A percentile compares a stretch with the other conserved stretches of the same genome.
phyloP scores from a whole-genome alignment of 2,797 vertebrate genomes.

The Pantherophis vulpinus region DNA sequence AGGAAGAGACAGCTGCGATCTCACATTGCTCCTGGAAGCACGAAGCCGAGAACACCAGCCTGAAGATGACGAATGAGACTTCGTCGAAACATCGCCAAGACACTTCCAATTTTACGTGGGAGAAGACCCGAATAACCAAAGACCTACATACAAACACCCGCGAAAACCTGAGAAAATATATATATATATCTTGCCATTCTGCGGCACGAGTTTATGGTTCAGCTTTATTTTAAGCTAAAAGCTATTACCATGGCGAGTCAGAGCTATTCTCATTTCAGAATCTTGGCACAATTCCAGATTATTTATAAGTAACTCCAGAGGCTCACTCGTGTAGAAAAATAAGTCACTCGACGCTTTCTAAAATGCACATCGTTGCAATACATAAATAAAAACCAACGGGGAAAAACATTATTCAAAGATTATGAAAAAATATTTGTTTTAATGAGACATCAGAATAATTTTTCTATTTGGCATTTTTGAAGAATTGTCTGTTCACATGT shows the following conservation, averaged over 20 bases:
- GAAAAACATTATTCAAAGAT: constrained; percentile 17
- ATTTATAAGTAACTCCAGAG: constrained; percentile 49
- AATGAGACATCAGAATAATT: neutral
- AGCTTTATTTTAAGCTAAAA: constrained; percentile 44
- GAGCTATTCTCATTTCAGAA: constrained; percentile 31
- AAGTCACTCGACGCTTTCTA: constrained; percentile 31
- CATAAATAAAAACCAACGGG: neutral
- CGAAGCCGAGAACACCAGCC: too few species aligned
- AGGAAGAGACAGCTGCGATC: too few species aligned
- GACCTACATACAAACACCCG: too few species aligned
- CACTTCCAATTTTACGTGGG: too few species aligned
- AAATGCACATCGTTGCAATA: neutral
- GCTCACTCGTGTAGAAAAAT: constrained; percentile 48
- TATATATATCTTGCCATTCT: constrained; percentile 41
- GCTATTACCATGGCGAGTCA: constrained; percentile 21
- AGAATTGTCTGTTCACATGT: constrained; percentile 9
- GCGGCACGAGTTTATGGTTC: constrained; percentile 43
- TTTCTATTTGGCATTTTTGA: constrained; percentile 31
- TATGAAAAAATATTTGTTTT: constrained; percentile 1
- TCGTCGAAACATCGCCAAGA: too few species aligned
- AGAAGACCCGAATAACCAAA: too few species aligned
- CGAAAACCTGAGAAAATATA: too few species aligned
- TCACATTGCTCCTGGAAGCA: too few species aligned
- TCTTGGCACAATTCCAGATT: constrained; percentile 47
- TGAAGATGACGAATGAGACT: too few species aligned